Percentiles rank a stretch among this genome's conserved stretches.
Evolutionary conservation across 2,113 vertebrate genomes (phyloP).

Genomic region (Leucosticte australis): DNA sequence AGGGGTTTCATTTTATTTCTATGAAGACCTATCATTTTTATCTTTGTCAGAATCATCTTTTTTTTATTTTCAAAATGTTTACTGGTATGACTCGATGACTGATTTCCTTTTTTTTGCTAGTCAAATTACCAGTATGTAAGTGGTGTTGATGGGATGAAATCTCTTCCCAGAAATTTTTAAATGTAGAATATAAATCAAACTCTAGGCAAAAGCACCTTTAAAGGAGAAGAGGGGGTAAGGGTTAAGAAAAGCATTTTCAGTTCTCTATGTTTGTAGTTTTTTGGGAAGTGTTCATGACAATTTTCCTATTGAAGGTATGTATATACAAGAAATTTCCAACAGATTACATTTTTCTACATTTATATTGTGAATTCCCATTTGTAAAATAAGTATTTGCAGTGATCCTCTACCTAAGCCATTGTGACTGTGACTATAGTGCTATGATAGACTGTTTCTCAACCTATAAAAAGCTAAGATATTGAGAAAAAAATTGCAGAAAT

Average conservation of each 20-base stretch:
- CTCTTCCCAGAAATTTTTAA: neutral
- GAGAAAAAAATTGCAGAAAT: neutral
- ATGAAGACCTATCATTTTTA: neutral
- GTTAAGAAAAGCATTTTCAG: neutral
- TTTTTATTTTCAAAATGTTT: neutral
- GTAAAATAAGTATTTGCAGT: neutral
- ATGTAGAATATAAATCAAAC: neutral
- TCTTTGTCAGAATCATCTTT: neutral
- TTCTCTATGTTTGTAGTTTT: neutral
- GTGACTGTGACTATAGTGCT: neutral
- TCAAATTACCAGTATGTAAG: neutral
- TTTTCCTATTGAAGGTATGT: neutral
- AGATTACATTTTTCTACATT: neutral
- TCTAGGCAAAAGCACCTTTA: neutral
- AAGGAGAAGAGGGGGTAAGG: neutral
- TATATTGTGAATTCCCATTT: neutral
- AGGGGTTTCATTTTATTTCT: neutral
- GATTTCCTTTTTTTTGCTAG: neutral
- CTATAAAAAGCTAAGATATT: neutral
- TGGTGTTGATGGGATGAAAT: neutral
- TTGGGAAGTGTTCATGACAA: neutral
- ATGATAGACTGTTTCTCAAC: neutral
- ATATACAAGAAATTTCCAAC: neutral
- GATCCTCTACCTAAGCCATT: neutral
- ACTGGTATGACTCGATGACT: neutral